Percentiles rank a stretch among this genome's conserved stretches.
These are phyloP conservation scores for Eupeodes corollae DNA, from an alignment of 1,140 invertebrate species.

Conservation along the genomic window DNA sequence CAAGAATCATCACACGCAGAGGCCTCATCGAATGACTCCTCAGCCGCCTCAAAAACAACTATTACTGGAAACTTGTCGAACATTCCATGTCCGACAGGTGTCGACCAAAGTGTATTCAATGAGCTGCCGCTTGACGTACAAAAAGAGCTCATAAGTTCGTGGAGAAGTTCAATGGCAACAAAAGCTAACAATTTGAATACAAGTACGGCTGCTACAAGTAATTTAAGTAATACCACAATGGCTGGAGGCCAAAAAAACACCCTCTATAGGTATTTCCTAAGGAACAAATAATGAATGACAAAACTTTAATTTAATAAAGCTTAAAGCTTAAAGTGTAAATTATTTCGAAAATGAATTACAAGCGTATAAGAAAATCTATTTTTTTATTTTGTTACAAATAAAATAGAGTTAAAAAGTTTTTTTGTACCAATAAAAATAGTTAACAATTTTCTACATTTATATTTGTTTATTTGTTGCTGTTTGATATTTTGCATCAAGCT, in stretches of 20 bases:
- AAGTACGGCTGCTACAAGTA: slow-evolving; percentile 7
- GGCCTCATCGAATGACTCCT: slow-evolving; percentile 9
- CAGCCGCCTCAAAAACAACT: slow-evolving; percentile 16
- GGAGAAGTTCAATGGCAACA: slow-evolving; percentile 41
- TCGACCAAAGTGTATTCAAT: slow-evolving; percentile 48
- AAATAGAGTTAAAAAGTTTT: too few species aligned
- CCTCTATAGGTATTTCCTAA: slow-evolving; percentile 50
- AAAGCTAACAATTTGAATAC: slow-evolving; percentile 9
- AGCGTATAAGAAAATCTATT: slow-evolving; percentile 5
- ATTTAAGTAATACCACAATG: slow-evolving; percentile 7
- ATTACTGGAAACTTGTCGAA: slow-evolving; percentile 16
- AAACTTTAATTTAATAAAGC: slow-evolving; percentile 29
- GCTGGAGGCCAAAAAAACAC: slow-evolving; percentile 41
- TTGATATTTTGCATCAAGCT: too few species aligned
- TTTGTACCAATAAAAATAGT: too few species aligned
- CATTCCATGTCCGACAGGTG: slow-evolving; percentile 41
- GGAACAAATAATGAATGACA: slow-evolving; percentile 40
- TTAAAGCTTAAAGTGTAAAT: background rate
- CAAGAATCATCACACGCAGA: slow-evolving; percentile 2
- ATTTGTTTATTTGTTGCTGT: too few species aligned
- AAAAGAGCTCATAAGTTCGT: slow-evolving; percentile 48
- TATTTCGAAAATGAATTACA: slow-evolving; percentile 1
- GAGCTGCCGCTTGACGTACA: slow-evolving; percentile 49
- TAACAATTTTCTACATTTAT: too few species aligned
- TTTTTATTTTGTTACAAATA: background rate